Percentiles rank a stretch among this genome's conserved stretches.
These are phyloP conservation scores for Spongilla lacustris DNA, from an alignment of 37 sponge, comb jelly and placozoan species.

Conservation along the genomic window DNA sequence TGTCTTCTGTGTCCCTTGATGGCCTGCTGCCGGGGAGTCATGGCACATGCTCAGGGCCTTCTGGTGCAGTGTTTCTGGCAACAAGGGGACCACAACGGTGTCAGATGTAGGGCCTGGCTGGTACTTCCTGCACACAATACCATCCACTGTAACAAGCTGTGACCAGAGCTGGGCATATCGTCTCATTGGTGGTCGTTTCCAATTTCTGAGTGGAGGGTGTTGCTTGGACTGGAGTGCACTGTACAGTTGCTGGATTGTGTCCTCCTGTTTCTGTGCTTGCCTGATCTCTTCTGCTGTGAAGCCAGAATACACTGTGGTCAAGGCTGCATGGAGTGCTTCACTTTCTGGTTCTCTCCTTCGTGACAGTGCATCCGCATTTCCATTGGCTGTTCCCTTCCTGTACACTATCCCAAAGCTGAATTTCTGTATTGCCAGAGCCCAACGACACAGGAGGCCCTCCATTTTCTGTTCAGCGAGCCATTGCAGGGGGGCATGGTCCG, in stretches of 20 bases:
- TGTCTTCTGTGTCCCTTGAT: slow-evolving; percentile 62
- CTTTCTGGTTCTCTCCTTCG: too few relatives aligned
- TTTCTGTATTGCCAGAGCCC: slow-evolving; percentile 42
- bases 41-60: slow-evolving; percentile 6
- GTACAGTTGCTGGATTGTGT: too few relatives aligned
- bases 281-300: too few relatives aligned
- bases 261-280: too few relatives aligned
- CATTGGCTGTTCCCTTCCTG: slow-evolving; percentile 37
- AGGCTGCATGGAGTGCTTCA: too few relatives aligned
- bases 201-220: not conserved
- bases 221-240: too few relatives aligned
- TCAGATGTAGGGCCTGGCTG: slow-evolving; percentile 16
- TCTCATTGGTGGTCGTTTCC: slow-evolving; percentile 30
- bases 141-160: slow-evolving; percentile 36
- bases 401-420: slow-evolving; percentile 24
- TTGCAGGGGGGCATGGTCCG: slow-evolving; percentile 34
- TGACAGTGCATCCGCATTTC: slow-evolving; percentile 69
- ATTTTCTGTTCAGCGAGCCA: slow-evolving; percentile 55
- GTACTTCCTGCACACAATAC: slow-evolving; percentile 43
- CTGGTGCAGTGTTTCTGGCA: slow-evolving; percentile 2
- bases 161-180: slow-evolving; percentile 57
- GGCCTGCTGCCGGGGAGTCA: slow-evolving; percentile 44
- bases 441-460: slow-evolving; percentile 31
- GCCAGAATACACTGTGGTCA: too few relatives aligned
- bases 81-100: slow-evolving; percentile 14